phyloP scores from a whole-genome alignment of 2,113 vertebrate species.

The Sminthopsis crassicaudata region DNA sequence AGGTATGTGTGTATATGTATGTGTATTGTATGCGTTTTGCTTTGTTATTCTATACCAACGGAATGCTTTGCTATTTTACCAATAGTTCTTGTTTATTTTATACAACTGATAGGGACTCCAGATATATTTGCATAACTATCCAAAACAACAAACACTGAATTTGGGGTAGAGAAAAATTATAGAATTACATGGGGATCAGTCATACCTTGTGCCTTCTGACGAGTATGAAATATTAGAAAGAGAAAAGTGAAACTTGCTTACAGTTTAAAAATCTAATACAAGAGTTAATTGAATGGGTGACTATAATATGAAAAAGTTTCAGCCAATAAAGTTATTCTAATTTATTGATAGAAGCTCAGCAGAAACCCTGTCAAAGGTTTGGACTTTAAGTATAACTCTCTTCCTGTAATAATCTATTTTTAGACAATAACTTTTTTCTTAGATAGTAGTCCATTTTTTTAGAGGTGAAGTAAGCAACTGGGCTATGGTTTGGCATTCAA shows the following conservation, averaged over 20 bases:
- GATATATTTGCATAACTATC: too few relatives aligned
- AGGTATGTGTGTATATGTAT: not conserved
- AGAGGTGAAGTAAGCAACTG: not conserved
- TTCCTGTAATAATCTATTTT: not conserved
- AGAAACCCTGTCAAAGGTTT: not conserved
- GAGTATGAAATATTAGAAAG: not conserved
- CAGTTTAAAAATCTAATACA: not conserved
- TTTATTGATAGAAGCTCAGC: not conserved
- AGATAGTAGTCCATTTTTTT: not conserved
- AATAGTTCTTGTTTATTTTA: not conserved
- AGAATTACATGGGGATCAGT: too few relatives aligned
- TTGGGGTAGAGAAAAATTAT: not conserved
- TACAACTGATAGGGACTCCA: too few relatives aligned
- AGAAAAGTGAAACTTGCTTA: not conserved
- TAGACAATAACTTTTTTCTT: not conserved
- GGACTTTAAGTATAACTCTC: not conserved
- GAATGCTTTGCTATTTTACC: not conserved
- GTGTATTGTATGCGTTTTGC: not conserved
- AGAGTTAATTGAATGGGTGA: not conserved
- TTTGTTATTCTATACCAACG: not conserved
- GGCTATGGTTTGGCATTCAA: not conserved
- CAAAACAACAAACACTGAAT: not conserved
- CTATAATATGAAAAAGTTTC: not conserved
- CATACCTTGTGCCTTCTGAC: not conserved
- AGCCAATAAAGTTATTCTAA: not conserved